These are phyloP conservation scores for Symphodus melops DNA, from an alignment of 2,113 vertebrate species.

Conservation along the genomic window DNA sequence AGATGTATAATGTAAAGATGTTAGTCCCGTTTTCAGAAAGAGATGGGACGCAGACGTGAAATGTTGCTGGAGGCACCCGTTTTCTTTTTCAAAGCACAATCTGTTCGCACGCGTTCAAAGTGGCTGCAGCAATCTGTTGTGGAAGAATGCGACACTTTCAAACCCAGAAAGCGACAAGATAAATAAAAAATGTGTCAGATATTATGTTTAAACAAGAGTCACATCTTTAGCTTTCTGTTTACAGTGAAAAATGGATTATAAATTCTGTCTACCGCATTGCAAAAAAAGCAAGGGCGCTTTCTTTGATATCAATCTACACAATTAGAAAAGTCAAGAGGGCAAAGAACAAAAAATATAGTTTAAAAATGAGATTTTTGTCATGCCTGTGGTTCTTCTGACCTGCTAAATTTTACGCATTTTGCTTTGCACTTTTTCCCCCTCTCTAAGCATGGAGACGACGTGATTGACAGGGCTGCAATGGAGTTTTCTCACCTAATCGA, in stretches of 20 bases:
- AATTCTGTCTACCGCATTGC: background rate
- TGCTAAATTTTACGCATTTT: slow-evolving; percentile 23
- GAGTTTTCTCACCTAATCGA: slow-evolving; percentile 70
- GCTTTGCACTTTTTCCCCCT: background rate
- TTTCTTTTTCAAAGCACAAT: slow-evolving; percentile 77
- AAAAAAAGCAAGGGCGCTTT: slow-evolving; percentile 9
- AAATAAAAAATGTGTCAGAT: slow-evolving; percentile 74
- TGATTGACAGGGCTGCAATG: slow-evolving; percentile 56
- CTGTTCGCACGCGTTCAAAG: slow-evolving; percentile 74
- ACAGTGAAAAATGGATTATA: slow-evolving; percentile 4
- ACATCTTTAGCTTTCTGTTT: slow-evolving; percentile 47
- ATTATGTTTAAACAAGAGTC: slow-evolving; percentile 62
- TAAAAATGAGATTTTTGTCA: background rate
- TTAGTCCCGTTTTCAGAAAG: slow-evolving; percentile 84
- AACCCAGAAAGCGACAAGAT: slow-evolving; percentile 65
- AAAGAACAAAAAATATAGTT: background rate
- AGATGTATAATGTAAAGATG: slow-evolving; percentile 90
- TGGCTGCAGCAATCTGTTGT: slow-evolving; percentile 76
- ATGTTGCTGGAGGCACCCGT: slow-evolving; percentile 76
- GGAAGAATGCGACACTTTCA: slow-evolving; percentile 58
- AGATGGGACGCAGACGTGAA: slow-evolving; percentile 84
- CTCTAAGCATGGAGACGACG: slow-evolving; percentile 14
- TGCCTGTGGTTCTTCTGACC: background rate
- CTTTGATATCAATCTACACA: background rate
- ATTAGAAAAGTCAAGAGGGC: background rate